phyloP scores from a whole-genome alignment of 2,888 invertebrate genomes.

The Amaurobius ferox region DNA sequence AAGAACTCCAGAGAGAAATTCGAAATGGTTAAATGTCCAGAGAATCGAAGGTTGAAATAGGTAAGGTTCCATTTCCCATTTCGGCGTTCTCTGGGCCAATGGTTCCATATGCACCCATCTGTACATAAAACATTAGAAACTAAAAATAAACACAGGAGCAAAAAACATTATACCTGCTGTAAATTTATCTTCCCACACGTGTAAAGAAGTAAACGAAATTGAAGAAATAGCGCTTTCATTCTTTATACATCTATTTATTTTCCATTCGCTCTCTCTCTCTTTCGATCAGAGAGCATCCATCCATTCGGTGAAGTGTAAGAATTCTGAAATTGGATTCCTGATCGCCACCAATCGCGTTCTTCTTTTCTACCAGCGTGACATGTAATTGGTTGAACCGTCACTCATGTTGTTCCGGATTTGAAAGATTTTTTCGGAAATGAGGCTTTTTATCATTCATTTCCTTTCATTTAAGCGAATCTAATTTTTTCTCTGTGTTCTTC shows the following conservation, averaged over 20 bases:
- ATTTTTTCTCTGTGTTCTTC: too few relatives aligned
- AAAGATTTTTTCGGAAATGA: slow-evolving; percentile 69
- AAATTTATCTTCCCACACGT: neutral
- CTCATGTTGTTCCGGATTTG: slow-evolving; percentile 53
- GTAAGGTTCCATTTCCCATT: slow-evolving; percentile 38
- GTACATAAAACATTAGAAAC: slow-evolving; percentile 25
- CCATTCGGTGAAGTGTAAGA: slow-evolving; percentile 66
- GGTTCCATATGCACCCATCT: slow-evolving; percentile 36
- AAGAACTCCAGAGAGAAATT: neutral
- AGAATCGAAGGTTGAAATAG: neutral
- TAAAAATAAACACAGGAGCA: slow-evolving; percentile 30
- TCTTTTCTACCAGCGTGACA: slow-evolving; percentile 67
- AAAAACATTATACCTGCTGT: neutral
- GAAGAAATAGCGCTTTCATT: slow-evolving; percentile 64
- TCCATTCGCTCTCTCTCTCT: slow-evolving; percentile 19
- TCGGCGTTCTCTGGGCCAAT: slow-evolving; percentile 52
- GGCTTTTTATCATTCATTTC: slow-evolving; percentile 66
- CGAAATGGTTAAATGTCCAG: neutral
- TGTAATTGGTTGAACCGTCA: slow-evolving; percentile 68
- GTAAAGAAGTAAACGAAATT: slow-evolving; percentile 18
- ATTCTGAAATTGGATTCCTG: slow-evolving; percentile 71
- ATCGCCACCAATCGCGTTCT: slow-evolving; percentile 61
- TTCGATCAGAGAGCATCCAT: too few relatives aligned
- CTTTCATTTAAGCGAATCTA: slow-evolving; percentile 55
- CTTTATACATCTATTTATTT: slow-evolving; percentile 41